phyloP scores from a whole-genome alignment of 2,113 vertebrate species.

The Laterallus jamaicensis region DNA sequence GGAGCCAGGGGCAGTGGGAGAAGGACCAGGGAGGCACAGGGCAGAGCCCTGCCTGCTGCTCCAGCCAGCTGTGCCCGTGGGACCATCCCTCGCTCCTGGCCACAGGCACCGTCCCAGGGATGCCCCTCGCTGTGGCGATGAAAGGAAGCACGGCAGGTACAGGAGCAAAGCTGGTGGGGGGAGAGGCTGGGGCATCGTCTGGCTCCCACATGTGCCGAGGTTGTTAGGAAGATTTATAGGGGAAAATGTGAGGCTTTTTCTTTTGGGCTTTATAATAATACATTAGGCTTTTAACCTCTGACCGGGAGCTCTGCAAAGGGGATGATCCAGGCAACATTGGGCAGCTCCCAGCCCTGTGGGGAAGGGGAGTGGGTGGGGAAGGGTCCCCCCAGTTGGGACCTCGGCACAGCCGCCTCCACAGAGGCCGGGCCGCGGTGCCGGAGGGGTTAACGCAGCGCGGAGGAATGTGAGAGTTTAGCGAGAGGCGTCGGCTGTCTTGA shows the following conservation, averaged over 20 bases:
- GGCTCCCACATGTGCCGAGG: constrained; percentile 77
- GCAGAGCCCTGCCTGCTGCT: background rate
- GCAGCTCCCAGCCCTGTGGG: constrained; percentile 12
- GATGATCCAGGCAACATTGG: constrained; percentile 51
- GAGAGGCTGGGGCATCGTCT: constrained; percentile 54
- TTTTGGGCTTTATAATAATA: constrained; percentile 64
- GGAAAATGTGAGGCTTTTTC: constrained; percentile 55
- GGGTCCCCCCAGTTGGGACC: background rate
- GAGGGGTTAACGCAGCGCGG: constrained; percentile 70
- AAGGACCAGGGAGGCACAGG: accelerated
- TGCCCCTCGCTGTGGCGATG: background rate
- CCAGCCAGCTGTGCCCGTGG: background rate
- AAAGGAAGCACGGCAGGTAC: background rate
- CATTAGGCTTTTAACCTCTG: constrained; percentile 78
- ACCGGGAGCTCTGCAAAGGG: constrained; percentile 53
- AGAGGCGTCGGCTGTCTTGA: constrained; percentile 72
- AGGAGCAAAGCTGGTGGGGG: background rate
- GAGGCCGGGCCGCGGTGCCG: background rate
- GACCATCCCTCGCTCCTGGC: background rate
- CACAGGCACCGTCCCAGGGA: accelerated
- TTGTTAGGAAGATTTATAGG: constrained; percentile 75
- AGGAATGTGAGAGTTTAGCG: constrained; percentile 75
- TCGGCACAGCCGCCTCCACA: background rate
- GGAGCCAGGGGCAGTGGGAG: background rate
- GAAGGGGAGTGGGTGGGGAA: background rate